These are phyloP conservation scores for Nemotelus pantherinus DNA, from an alignment of 2,888 invertebrate genomes.

Conservation along the genomic window DNA sequence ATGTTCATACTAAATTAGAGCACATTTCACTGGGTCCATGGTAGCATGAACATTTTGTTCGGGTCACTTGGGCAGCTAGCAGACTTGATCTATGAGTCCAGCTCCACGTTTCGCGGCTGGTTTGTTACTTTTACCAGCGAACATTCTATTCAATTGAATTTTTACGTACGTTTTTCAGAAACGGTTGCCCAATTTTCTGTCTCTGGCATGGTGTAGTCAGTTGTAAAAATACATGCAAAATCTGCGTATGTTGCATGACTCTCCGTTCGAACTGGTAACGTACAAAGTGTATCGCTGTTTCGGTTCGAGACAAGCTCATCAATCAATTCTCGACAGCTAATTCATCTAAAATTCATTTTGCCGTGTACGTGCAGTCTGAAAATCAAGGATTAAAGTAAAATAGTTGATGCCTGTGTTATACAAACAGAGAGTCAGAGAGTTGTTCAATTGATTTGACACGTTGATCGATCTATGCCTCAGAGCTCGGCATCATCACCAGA, in stretches of 20 bases:
- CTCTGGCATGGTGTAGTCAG: too few species aligned
- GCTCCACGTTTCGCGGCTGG: background rate
- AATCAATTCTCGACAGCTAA: conserved; percentile 44
- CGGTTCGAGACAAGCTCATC: conserved; percentile 12
- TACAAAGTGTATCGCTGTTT: background rate
- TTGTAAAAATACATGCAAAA: too few species aligned
- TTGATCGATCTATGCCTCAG: conserved; percentile 56
- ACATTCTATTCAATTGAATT: too few species aligned
- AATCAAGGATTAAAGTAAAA: conserved; percentile 42
- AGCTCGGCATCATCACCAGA: background rate
- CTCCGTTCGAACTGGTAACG: too few species aligned
- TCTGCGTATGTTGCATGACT: too few species aligned
- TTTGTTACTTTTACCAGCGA: too few species aligned
- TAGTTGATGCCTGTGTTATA: conserved; percentile 24
- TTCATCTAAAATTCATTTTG: conserved; percentile 45
- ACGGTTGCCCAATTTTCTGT: too few species aligned
- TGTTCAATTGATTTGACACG: conserved; percentile 57
- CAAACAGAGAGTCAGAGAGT: conserved; percentile 28
- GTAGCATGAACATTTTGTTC: background rate
- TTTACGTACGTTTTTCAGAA: too few species aligned
- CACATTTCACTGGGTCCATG: background rate
- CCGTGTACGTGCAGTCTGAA: conserved; percentile 24
- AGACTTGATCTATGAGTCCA: background rate
- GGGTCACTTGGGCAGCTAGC: background rate
- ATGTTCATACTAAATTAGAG: conserved; percentile 9